A percentile compares a stretch with the other conserved stretches of the same genome.
phyloP scores from a whole-genome alignment of 2,797 vertebrate species.

The Hippoglossus hippoglossus region DNA sequence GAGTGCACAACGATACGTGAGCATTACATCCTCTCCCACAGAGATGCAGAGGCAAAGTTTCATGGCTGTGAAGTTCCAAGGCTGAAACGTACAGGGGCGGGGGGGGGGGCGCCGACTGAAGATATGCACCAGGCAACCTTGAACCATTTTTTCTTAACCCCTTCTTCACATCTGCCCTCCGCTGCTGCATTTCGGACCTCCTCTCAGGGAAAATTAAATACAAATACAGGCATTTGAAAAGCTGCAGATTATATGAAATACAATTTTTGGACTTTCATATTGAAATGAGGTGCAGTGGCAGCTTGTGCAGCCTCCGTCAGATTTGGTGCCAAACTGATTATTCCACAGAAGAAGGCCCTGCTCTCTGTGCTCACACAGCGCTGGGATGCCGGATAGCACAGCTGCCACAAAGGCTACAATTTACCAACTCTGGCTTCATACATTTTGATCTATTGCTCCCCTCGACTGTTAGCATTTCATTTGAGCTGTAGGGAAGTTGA shows the following conservation, averaged over 20 bases:
- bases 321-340: conserved; percentile 82
- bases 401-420: conserved; percentile 83
- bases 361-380: conserved; percentile 79
- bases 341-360: conserved; percentile 81
- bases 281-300: conserved; percentile 81
- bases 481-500: conserved; percentile 81
- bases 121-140: conserved; percentile 78
- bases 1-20: conserved; percentile 72
- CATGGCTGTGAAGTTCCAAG: conserved; percentile 77
- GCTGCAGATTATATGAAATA: conserved; percentile 82
- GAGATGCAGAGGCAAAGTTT: conserved; percentile 69
- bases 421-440: conserved; percentile 83
- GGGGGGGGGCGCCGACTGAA: conserved; percentile 59
- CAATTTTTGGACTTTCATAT: conserved; percentile 83
- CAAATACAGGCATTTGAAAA: conserved; percentile 79
- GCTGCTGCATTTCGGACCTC: conserved; percentile 68
- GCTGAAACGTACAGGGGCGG: conserved; percentile 62
- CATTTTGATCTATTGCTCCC: conserved; percentile 83
- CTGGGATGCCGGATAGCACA: conserved; percentile 81
- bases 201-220: conserved; percentile 48
- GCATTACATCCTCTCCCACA: conserved; percentile 75
- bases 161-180: conserved; percentile 64
- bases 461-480: conserved; percentile 83
- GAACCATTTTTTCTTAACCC: conserved; percentile 61
- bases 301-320: conserved; percentile 76